phyloP scores from a whole-genome alignment of 2,113 vertebrate genomes.

The Syngnathoides biaculeatus region DNA sequence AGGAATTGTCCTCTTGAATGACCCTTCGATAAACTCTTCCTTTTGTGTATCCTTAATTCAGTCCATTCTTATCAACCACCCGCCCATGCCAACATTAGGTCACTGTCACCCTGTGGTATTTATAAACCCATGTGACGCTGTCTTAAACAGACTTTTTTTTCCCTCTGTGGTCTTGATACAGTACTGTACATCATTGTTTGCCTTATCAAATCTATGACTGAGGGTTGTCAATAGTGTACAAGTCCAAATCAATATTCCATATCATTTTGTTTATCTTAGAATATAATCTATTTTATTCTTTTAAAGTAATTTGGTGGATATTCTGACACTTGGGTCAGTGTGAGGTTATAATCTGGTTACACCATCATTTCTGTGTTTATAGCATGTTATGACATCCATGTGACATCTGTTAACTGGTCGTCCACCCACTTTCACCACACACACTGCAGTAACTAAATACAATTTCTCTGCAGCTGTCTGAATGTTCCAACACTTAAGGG shows the following conservation, averaged over 20 bases:
- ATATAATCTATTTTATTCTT: neutral
- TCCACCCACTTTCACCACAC: constrained; percentile 11
- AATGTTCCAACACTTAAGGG: constrained; percentile 16
- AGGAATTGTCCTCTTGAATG: neutral
- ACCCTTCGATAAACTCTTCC: neutral
- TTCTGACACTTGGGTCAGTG: neutral
- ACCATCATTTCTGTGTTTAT: constrained; percentile 12
- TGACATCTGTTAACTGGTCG: constrained; percentile 1
- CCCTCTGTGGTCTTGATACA: constrained; percentile 6
- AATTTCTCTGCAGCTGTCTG: constrained; percentile 13
- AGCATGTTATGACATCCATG: neutral
- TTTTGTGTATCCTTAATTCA: neutral
- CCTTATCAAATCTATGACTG: neutral
- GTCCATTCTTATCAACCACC: neutral
- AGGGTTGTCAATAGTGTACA: neutral
- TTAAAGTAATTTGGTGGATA: neutral
- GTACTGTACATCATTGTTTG: constrained; percentile 11
- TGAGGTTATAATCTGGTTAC: neutral
- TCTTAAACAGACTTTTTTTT: constrained; percentile 39
- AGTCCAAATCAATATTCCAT: neutral
- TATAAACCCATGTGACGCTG: constrained; percentile 16
- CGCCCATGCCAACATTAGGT: constrained; percentile 19
- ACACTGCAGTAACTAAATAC: constrained; percentile 32
- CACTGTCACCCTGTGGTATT: constrained; percentile 18
- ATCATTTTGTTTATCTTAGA: neutral